A percentile compares a stretch with the other conserved stretches of the same genome.
These are phyloP conservation scores for Novumbra hubbsi DNA, from an alignment of 2,797 vertebrate genomes.

Conservation along the genomic window DNA sequence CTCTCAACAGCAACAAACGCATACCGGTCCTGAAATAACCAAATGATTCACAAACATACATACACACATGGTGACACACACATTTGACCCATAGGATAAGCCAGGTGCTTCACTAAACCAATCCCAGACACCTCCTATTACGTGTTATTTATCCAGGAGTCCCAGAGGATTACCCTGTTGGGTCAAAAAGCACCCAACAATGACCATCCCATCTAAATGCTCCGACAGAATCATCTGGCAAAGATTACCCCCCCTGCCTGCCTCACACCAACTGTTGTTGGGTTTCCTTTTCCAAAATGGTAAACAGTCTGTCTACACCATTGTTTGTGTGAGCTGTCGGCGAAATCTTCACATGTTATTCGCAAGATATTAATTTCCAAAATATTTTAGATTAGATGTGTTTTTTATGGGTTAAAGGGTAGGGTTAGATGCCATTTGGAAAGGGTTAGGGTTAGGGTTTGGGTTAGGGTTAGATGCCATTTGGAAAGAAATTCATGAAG, in stretches of 20 bases:
- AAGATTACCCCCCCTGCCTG: constrained; percentile 47
- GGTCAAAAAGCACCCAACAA: constrained; percentile 53
- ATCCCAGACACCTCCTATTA: constrained; percentile 68
- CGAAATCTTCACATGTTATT: neutral
- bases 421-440: neutral
- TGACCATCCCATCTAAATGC: constrained; percentile 43
- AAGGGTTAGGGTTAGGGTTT: neutral
- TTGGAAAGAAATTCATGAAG: neutral
- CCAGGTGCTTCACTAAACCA: constrained; percentile 37
- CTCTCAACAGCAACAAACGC: neutral
- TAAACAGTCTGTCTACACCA: neutral
- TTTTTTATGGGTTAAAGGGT: too few species aligned
- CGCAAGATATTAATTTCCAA: neutral
- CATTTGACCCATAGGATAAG: neutral
- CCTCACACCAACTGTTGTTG: constrained; percentile 25
- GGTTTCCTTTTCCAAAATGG: neutral
- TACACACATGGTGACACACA: constrained; percentile 10
- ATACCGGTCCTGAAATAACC: neutral
- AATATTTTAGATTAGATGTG: neutral
- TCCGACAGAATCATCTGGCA: constrained; percentile 54
- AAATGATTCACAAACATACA: constrained; percentile 3
- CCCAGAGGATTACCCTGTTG: constrained; percentile 63
- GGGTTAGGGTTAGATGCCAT: neutral
- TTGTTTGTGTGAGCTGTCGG: neutral
- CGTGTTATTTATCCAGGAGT: constrained; percentile 65